These are phyloP conservation scores for Fregetta grallaria DNA, from an alignment of 2,113 vertebrate genomes.

Conservation along the genomic window DNA sequence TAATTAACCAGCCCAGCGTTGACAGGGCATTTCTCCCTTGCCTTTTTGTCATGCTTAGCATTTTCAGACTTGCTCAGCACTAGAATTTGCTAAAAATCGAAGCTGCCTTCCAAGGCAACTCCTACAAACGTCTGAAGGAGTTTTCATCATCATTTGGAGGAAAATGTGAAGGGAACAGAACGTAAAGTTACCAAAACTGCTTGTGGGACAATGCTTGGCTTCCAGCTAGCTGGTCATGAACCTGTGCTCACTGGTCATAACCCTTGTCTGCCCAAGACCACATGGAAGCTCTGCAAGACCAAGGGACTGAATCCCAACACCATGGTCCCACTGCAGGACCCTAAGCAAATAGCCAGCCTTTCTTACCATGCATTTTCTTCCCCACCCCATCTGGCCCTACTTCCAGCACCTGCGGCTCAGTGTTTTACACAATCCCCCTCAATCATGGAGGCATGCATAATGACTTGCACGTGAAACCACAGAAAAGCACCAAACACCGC, in stretches of 20 bases:
- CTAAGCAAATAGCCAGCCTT: neutral
- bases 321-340: fast-evolving
- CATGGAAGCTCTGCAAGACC: fast-evolving
- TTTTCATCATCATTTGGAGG: neutral
- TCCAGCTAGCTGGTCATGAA: neutral
- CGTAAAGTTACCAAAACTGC: neutral
- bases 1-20: neutral
- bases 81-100: neutral
- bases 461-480: neutral
- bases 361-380: neutral
- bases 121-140: neutral
- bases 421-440: neutral
- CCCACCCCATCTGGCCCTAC: neutral
- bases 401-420: neutral
- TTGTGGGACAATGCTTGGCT: neutral
- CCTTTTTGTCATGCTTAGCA: neutral
- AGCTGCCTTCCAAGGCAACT: neutral
- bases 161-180: neutral
- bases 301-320: neutral
- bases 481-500: neutral
- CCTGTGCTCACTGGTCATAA: neutral
- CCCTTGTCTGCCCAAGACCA: neutral
- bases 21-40: neutral
- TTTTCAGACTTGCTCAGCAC: neutral
- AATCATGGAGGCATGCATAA: neutral